Evolutionary conservation across 2,113 vertebrate species (phyloP).

Genomic region (Galeopterus variegatus): DNA sequence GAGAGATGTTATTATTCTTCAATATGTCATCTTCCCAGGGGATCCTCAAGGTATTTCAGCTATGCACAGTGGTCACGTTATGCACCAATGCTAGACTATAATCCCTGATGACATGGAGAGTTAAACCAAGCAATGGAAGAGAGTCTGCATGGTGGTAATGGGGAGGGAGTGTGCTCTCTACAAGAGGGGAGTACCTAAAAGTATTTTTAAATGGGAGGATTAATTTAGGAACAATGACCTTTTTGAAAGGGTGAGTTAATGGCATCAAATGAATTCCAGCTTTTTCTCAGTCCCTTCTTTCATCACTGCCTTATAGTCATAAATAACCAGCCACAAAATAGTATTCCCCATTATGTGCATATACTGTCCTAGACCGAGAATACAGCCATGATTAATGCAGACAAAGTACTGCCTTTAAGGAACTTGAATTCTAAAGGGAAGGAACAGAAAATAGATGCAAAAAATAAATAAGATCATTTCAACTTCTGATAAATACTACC

Average conservation of each 20-base stretch:
- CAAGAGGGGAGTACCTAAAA: background rate
- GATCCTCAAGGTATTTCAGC: background rate
- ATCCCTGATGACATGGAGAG: background rate
- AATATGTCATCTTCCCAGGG: background rate
- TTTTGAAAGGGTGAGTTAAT: background rate
- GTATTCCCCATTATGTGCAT: background rate
- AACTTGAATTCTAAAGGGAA: background rate
- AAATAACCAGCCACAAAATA: background rate
- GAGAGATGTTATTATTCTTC: constrained; percentile 7
- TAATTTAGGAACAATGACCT: background rate
- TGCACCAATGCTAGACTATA: background rate
- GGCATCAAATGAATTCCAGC: background rate
- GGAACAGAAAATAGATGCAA: background rate
- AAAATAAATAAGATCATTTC: background rate
- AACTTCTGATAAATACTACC: background rate
- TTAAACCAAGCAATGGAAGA: background rate
- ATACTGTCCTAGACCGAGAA: background rate
- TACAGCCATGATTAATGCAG: background rate
- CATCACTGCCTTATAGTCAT: background rate
- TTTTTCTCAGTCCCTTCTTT: background rate
- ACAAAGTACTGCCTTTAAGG: background rate
- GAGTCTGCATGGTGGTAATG: background rate
- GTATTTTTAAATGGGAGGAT: background rate
- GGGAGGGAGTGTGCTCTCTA: background rate
- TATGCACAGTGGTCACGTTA: background rate